Evolutionary conservation across 2,113 vertebrate genomes (phyloP).

Genomic region (Uropsilus gracilis): DNA sequence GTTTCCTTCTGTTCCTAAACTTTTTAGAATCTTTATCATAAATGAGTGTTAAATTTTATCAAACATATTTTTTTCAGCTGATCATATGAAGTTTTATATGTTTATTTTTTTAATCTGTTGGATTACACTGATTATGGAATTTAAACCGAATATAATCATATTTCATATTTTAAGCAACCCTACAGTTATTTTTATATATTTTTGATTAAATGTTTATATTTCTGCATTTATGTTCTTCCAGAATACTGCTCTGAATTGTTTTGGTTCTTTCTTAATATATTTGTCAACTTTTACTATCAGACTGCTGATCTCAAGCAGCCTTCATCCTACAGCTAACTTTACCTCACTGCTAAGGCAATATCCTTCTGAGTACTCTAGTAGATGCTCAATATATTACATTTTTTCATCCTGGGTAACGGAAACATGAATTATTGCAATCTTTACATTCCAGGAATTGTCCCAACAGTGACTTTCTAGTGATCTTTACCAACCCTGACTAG

Average conservation of each 20-base stretch:
- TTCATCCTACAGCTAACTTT: background rate
- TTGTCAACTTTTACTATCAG: background rate
- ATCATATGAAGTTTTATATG: background rate
- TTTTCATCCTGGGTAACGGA: background rate
- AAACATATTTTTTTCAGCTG: background rate
- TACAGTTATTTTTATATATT: background rate
- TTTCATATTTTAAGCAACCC: background rate
- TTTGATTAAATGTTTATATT: background rate
- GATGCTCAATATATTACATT: background rate
- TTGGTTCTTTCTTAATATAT: background rate
- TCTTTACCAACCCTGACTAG: background rate
- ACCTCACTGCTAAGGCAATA: background rate
- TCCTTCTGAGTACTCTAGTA: background rate
- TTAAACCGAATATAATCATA: background rate
- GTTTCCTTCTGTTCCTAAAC: background rate
- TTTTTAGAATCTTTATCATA: background rate
- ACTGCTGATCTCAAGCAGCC: background rate
- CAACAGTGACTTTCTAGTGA: background rate
- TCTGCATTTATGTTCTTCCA: background rate
- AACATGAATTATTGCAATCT: background rate
- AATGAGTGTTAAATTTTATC: background rate
- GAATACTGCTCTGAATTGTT: background rate
- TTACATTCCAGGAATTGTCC: background rate
- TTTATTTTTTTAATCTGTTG: background rate
- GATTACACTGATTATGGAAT: background rate